Percentiles rank a stretch among this genome's conserved stretches.
These are phyloP conservation scores for Troides aeacus DNA, from an alignment of 2,888 invertebrate species.

Conservation along the genomic window DNA sequence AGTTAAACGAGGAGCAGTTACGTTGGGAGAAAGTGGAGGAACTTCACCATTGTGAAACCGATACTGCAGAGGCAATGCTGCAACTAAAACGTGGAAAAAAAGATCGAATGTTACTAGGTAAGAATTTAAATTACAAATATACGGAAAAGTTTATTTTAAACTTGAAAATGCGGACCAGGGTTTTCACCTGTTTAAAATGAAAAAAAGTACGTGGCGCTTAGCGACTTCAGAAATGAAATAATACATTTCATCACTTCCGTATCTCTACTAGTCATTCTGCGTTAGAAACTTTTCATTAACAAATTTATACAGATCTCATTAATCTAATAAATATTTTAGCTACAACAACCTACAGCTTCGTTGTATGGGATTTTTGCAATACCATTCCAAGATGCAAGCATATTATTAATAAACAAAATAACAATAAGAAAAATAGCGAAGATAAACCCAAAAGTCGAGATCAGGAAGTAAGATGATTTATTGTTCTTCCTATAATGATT, in stretches of 20 bases:
- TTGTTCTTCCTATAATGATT: too few relatives aligned
- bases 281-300: too few relatives aligned
- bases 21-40: slow-evolving; percentile 82
- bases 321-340: slow-evolving; percentile 52
- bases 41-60: slow-evolving; percentile 84
- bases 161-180: too few relatives aligned
- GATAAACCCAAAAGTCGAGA: slow-evolving; percentile 49
- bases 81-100: slow-evolving; percentile 91
- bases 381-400: slow-evolving; percentile 65
- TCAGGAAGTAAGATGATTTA: slow-evolving; percentile 42
- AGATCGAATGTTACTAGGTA: slow-evolving; percentile 89
- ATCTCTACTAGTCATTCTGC: too few relatives aligned
- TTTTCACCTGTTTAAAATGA: too few relatives aligned
- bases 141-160: too few relatives aligned
- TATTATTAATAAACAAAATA: slow-evolving; percentile 37
- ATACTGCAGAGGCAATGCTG: slow-evolving; percentile 86
- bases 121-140: slow-evolving; percentile 31
- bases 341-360: slow-evolving; percentile 90
- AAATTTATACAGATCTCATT: background rate
- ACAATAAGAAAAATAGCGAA: slow-evolving; percentile 43
- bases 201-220: too few relatives aligned
- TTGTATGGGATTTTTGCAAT: slow-evolving; percentile 88
- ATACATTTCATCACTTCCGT: too few relatives aligned
- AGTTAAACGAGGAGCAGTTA: slow-evolving; percentile 70
- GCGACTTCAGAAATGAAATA: too few relatives aligned